Evolutionary conservation across 2,113 vertebrate genomes (phyloP), one percentile per base, ranked within the genome.

Genomic region (Colistium nudipinnis): DNA sequence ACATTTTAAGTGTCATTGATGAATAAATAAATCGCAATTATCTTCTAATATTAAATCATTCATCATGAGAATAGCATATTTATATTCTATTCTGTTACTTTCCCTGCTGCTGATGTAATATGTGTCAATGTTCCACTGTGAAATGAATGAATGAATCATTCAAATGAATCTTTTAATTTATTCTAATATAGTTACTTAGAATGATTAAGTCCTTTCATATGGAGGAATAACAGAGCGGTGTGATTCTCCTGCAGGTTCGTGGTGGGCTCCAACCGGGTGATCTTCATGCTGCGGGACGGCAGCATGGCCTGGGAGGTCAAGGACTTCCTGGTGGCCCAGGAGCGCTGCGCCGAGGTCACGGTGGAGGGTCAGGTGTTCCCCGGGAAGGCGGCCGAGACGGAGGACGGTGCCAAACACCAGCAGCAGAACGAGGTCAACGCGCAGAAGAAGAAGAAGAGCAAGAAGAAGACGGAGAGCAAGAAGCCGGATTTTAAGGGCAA

Each of bases 281-380:
- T 99, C 89, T 99, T 99, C 74, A 99, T 99, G 98, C 92, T 99
- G 1, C 93, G 96, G 0, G 98, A 99, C 1, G 98, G 98, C 0
- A 92, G 95, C 54, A 91, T 95, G 0, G 97, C 97, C 17, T 99
- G 98, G 98, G 98, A 99, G 92, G 92, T 99, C 83, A 98, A 98
- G 88, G 96, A 99, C 93, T 99, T 97, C 49, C 85, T 99, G 36
- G 63, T 96, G 45, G 76, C 79, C 19, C 97, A 99, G 70, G 95
- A 98, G 4, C 93, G 96, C 76, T 99, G 98, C 60, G 82, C 84
- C 0, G 97, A 98, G 1, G 97, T 99, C 16, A 99, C 98, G 2
- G 92, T 99, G 78, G 98, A 99, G 89, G 98, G 98, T 14, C 98
- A 99, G 83, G 95, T 97, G 45, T 98, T 95, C 78, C 97, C 96